Evolutionary conservation across 2,113 vertebrate species (phyloP).

Genomic region (Orycteropus afer): DNA sequence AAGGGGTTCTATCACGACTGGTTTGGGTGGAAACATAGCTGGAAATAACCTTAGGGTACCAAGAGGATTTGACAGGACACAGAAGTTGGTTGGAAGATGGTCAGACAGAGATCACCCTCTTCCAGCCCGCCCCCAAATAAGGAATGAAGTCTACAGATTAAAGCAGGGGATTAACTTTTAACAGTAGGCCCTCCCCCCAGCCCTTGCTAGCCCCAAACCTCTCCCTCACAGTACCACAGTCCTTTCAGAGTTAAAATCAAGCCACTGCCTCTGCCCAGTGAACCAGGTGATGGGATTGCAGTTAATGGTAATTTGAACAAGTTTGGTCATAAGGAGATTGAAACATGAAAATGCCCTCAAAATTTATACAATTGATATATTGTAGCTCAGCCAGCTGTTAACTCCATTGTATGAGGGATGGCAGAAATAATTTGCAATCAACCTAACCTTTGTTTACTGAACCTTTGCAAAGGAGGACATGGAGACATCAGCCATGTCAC

Average conservation of each 20-base stretch:
- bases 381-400: slow-evolving; percentile 87
- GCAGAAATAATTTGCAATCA: slow-evolving; percentile 85
- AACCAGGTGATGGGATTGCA: slow-evolving; percentile 88
- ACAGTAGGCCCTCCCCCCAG: background rate
- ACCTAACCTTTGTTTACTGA: slow-evolving; percentile 82
- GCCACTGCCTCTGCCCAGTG: slow-evolving; percentile 85
- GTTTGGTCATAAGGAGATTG: slow-evolving; percentile 89
- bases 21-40: background rate
- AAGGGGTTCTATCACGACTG: background rate
- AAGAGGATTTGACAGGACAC: background rate
- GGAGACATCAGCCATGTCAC: slow-evolving; percentile 55
- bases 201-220: background rate
- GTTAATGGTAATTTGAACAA: slow-evolving; percentile 88
- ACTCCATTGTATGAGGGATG: slow-evolving; percentile 80
- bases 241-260: slow-evolving; percentile 79
- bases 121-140: background rate
- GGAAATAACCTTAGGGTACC: background rate
- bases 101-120: no score
- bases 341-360: slow-evolving; percentile 88
- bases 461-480: slow-evolving; percentile 81
- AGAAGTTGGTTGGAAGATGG: background rate
- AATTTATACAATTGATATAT: slow-evolving; percentile 88
- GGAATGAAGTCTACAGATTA: background rate
- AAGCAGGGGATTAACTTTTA: background rate
- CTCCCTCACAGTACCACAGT: background rate